A percentile compares a stretch with the other conserved stretches of the same genome.
phyloP scores from a whole-genome alignment of 2,113 vertebrate species.

The Gasterosteus aculeatus region DNA sequence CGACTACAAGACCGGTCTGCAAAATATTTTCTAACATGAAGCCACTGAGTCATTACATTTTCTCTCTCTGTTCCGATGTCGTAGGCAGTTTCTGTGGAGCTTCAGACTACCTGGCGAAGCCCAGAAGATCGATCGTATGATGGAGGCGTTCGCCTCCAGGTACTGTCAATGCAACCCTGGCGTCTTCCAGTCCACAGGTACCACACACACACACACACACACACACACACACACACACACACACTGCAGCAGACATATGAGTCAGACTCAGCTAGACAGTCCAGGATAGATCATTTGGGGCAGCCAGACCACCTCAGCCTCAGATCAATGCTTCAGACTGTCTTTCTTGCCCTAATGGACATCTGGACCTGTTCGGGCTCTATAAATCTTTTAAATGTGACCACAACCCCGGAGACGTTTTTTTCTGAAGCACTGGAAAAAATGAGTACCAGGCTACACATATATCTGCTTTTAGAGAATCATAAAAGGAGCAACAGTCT shows the following conservation, averaged over 20 bases:
- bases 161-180: constrained; percentile 98
- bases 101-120: constrained; percentile 97
- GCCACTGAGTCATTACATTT: not conserved
- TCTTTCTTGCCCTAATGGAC: constrained; percentile 23
- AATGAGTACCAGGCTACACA: not conserved
- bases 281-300: constrained; percentile 21
- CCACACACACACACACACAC: constrained; percentile 26
- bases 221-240: constrained; percentile 28
- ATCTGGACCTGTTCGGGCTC: constrained; percentile 21
- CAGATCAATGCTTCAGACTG: constrained; percentile 48
- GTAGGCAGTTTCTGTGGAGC: constrained; percentile 98
- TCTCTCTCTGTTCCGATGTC: constrained; percentile 25
- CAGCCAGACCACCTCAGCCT: constrained; percentile 42
- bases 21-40: too few relatives aligned
- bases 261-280: constrained; percentile 47
- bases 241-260: constrained; percentile 37
- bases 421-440: not conserved
- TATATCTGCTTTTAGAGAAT: not conserved
- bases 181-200: constrained; percentile 99
- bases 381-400: constrained; percentile 25
- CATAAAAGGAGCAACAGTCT: constrained; percentile 13
- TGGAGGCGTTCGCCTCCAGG: constrained; percentile 97
- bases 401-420: not conserved
- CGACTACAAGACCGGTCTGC: not conserved
- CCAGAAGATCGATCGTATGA: constrained; percentile 99